Percentiles rank a stretch among this genome's conserved stretches.
Conservation (phyloP, 2,113 vertebrate species). For the Amphilophus citrinellus region DNA sequence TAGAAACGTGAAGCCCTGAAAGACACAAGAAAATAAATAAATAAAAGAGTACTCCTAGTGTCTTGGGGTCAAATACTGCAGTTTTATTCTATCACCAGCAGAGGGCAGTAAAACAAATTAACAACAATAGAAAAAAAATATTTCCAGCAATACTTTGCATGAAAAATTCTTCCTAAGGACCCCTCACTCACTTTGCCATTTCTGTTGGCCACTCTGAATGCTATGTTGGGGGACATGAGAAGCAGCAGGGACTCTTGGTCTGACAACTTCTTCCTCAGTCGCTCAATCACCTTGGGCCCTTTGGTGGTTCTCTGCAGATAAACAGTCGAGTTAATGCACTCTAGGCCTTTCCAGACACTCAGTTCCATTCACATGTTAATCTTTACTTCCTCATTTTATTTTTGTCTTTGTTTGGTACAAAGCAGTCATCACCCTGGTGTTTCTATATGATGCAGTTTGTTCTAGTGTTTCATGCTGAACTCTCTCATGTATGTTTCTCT, state of each 20-base stretch:
- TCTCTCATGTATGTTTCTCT: background rate
- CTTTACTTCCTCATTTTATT: slow-evolving; percentile 24
- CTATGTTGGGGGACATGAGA: slow-evolving; percentile 94
- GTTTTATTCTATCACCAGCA: slow-evolving; percentile 32
- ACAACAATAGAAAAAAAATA: background rate
- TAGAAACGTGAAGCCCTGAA: slow-evolving; percentile 91
- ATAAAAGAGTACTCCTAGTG: background rate
- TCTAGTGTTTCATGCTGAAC: background rate
- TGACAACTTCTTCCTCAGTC: slow-evolving; percentile 92
- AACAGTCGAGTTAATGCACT: background rate
- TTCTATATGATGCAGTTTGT: background rate
- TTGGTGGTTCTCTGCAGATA: slow-evolving; percentile 89
- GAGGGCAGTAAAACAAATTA: slow-evolving; percentile 52
- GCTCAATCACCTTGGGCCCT: slow-evolving; percentile 88
- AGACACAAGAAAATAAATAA: background rate
- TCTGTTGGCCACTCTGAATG: slow-evolving; percentile 91
- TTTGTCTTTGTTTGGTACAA: background rate
- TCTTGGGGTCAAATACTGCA: background rate
- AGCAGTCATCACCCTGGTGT: background rate
- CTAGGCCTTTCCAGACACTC: background rate
- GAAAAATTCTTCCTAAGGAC: background rate
- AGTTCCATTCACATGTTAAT: background rate
- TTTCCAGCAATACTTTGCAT: background rate
- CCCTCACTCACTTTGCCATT: slow-evolving; percentile 89
- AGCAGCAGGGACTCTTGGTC: slow-evolving; percentile 94